Evolutionary conservation across 2,797 vertebrate genomes (phyloP), one percentile per base, ranked within the genome.

Genomic region (Poecile montanus): DNA sequence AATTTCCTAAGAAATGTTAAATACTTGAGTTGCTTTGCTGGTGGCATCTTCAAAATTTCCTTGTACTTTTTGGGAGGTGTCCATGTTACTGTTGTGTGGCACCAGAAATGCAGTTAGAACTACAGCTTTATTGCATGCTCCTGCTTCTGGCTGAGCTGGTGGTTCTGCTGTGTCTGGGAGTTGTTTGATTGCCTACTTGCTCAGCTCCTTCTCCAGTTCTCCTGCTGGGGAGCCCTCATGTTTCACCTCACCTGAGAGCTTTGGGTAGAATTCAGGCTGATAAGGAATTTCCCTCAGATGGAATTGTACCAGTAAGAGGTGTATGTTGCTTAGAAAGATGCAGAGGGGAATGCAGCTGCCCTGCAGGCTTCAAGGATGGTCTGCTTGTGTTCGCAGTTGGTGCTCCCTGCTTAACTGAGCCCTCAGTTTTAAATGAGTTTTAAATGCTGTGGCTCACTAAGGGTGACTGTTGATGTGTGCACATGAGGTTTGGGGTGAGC

Each of bases 1-100:
- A 38, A 54, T 91, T 77, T 91, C 42, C 75, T 83, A 47, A 63
- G 61, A 88, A 94, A 83, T 66, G 22, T 54, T 72, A 48, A 91
- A 67, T 54, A 45, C 27, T 77, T 68, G 19, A 7, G 6, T 67
- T 84, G 40, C 36, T 74, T 89, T 92, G 61, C 81, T 74, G 36
- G n/a, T 93, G 65, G 27, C n/a, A 48, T 91, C 75, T 92, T 80
- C 65, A 61, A 1, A 65, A 92, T 48, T 27, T 85, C 51, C 54
- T 72, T 48, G 21, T 80, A 7, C 54, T 61, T 1, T 42, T 11
- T 29, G 56, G 65, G 74, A 85, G 51, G 22, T 26, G 47, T 60
- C 48, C 1, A 0, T 4, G 11, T 34, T 76, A 2, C 6, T 80
- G 42, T 44, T 32, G 67, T 4, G 1, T 44, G 61, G 61, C 58